These are phyloP conservation scores for Adelosebastes latens DNA, from an alignment of 2,797 vertebrate species.

Conservation along the genomic window DNA sequence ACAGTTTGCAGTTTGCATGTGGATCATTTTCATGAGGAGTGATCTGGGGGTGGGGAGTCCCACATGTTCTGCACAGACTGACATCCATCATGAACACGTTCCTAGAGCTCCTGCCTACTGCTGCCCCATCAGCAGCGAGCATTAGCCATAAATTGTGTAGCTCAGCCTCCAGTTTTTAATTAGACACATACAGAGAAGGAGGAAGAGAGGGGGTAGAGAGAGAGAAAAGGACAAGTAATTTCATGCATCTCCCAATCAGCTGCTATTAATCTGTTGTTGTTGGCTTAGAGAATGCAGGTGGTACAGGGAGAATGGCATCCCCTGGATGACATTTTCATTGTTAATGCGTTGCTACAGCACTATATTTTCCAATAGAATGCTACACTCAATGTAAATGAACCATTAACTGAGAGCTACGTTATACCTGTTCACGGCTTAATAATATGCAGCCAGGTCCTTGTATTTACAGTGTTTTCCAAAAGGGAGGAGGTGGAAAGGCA, in stretches of 20 bases:
- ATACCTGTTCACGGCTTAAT: background rate
- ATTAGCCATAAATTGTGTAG: slow-evolving; percentile 63
- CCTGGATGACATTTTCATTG: slow-evolving; percentile 16
- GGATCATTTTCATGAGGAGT: slow-evolving; percentile 55
- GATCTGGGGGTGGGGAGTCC: slow-evolving; percentile 56
- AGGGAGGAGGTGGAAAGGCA: background rate
- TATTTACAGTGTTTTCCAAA: background rate
- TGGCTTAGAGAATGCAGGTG: slow-evolving; percentile 34
- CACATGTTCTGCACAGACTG: slow-evolving; percentile 64
- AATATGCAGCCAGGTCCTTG: background rate
- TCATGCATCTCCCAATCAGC: slow-evolving; percentile 49
- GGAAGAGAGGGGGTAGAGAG: slow-evolving; percentile 8
- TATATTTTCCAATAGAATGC: slow-evolving; percentile 9
- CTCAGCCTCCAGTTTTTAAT: slow-evolving; percentile 70
- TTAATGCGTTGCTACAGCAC: slow-evolving; percentile 22
- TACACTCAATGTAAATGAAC: background rate
- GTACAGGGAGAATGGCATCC: slow-evolving; percentile 1
- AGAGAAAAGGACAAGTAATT: slow-evolving; percentile 32
- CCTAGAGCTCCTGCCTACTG: slow-evolving; percentile 47
- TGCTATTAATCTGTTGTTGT: slow-evolving; percentile 53
- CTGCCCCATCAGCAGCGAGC: slow-evolving; percentile 53
- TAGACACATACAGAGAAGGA: slow-evolving; percentile 61
- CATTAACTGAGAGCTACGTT: background rate
- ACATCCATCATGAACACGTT: slow-evolving; percentile 65
- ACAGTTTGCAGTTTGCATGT: slow-evolving; percentile 37